phyloP scores from a whole-genome alignment of 2,113 vertebrate species.

The Microcebus ravelobensis region DNA sequence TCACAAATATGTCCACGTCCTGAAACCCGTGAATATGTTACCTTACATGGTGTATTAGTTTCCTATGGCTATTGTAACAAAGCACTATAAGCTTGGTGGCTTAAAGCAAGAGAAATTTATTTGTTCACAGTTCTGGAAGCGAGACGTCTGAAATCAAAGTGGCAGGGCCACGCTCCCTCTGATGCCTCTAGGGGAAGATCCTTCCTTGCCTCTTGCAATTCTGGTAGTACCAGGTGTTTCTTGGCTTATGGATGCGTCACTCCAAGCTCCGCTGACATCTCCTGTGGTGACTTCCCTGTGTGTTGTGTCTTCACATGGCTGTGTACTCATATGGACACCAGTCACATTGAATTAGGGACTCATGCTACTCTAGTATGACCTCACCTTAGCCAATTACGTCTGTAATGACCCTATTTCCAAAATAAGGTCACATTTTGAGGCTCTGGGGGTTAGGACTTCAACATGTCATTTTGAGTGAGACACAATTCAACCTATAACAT shows the following conservation, averaged over 20 bases:
- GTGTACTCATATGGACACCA: background rate
- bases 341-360: background rate
- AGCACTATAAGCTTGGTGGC: background rate
- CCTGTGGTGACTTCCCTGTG: rapidly evolving
- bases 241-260: too few species aligned
- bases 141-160: background rate
- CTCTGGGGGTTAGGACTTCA: background rate
- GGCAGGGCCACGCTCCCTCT: background rate
- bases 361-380: background rate
- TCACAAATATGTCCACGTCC: background rate
- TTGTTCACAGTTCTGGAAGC: background rate
- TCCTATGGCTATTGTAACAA: background rate
- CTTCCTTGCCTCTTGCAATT: background rate
- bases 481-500: background rate
- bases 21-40: background rate
- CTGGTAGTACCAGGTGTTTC: background rate
- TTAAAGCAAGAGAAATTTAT: background rate
- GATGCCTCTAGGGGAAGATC: background rate
- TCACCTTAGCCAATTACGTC: background rate
- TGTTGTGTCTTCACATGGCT: background rate
- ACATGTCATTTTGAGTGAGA: background rate
- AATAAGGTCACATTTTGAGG: background rate
- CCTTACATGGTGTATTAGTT: rapidly evolving
- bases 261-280: background rate
- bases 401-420: background rate